Conservation (phyloP, 2,113 vertebrate genomes). For the Syngnathoides biaculeatus region DNA sequence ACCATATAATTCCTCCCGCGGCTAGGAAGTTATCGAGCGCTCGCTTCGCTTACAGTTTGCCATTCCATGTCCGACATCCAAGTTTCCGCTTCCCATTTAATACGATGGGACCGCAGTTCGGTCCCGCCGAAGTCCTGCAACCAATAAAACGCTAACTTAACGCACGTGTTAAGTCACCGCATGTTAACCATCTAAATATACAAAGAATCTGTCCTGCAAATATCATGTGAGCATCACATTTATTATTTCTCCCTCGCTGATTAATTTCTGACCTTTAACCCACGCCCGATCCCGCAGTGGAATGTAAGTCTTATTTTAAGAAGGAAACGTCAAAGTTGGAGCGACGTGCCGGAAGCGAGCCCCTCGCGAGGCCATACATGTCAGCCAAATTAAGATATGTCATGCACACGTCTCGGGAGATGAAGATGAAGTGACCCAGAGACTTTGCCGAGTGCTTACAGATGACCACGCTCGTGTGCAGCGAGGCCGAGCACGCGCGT, state of each 20-base stretch:
- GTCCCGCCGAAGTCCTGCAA: constrained; percentile 1
- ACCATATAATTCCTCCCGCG: constrained; percentile 23
- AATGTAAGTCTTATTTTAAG: constrained; percentile 12
- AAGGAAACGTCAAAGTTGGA: constrained; percentile 11
- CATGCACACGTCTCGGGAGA: constrained; percentile 3
- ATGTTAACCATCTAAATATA: constrained; percentile 8
- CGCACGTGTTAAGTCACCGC: constrained; percentile 14
- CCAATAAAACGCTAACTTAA: constrained; percentile 15
- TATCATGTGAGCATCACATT: background rate
- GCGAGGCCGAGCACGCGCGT: background rate
- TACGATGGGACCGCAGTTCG: constrained; percentile 2
- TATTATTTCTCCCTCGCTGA: background rate
- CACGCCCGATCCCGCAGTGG: background rate
- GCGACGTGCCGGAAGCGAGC: constrained; percentile 17
- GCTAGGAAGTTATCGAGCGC: constrained; percentile 4
- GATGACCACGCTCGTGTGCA: constrained; percentile 22
- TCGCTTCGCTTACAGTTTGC: background rate
- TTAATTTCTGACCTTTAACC: constrained; percentile 25
- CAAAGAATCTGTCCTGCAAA: background rate
- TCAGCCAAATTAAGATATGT: constrained; percentile 32
- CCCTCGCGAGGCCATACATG: constrained; percentile 27
- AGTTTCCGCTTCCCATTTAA: constrained; percentile 42
- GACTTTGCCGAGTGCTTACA: constrained; percentile 15
- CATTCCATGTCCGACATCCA: constrained; percentile 41
- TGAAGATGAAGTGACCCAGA: constrained; percentile 23